Base-by-base conservation (phyloP, 2,113 vertebrate genomes). In the Pelobates fuscus region DNA sequence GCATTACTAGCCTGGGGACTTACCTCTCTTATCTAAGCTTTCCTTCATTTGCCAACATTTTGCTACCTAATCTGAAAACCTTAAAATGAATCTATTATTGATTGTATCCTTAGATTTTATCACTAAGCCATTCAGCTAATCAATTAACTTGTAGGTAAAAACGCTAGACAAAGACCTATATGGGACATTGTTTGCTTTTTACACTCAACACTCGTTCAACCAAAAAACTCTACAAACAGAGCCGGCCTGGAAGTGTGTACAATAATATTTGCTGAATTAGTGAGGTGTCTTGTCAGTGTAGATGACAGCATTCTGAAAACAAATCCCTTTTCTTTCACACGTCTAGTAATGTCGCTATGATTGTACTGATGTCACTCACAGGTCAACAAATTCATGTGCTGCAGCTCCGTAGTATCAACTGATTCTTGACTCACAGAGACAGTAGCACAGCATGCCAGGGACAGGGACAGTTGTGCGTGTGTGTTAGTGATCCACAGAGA, bases 211-310 rank as follows among this genome's bases (percentile, higher is more conserved):
- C 43, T 66, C 21, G 24, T 46, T 66, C 64, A 66, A 26, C 46
- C 64, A 66, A 18, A 25, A 54, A 52, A 26, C 49, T 64, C 23
- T 18, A 52, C 69, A 71, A 71, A 71, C 41, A 49, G 58, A 44
- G 41, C 25, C 20, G 32, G 18, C 27, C 59, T 72, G 70, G 70
- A 72, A 72, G 70, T 52, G 60, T 55, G 70, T 52, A 54, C 25
- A 72, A 72, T 72, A 72, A 72, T 72, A 72, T 72, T 72, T 72
- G 70, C 21, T 18, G 25, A 32, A 26, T 3, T 25, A 72, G 70
- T 72, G 70, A 72, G 59, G 63, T n/a, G 44, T 32, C 70, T 71
- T 72, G 70, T 64, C 70, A 54, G 15, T 63, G 32, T 20, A 54
- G 60, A 32, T 72, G 70, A 63, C 70, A 72, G 59, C 44, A 49